Base-by-base conservation (phyloP, 2,113 vertebrate genomes). In the Pelmatolapia mariae region DNA sequence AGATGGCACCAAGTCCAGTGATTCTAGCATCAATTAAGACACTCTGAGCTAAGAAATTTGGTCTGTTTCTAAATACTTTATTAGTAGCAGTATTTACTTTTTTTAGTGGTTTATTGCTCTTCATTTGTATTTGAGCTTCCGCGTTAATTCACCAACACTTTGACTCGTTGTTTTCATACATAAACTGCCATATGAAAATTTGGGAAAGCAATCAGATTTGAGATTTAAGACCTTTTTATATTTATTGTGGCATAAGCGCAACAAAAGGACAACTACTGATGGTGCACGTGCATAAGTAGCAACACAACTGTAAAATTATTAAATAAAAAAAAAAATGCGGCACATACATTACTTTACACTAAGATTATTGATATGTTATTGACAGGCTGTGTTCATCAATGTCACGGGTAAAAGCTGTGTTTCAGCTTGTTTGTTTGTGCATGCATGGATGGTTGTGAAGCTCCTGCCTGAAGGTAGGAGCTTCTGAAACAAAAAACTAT, bases 211-310 rank as follows among this genome's bases (percentile, higher is more conserved):
- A 83, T 5, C 43, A 12, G 4, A 78, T 78, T 19, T 0, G 18
- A 78, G 43, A 31, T 50, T 50, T 18, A 50, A 50, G 71, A 76
- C 24, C 43, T 78, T 73, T 68, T 16, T 45, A 45, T 31, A 78
- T 78, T 78, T 50, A 31, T 18, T 31, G 29, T 76, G 43, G 10
- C 57, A 18, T 19, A 76, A 76, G 43, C 19, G 10, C 43, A 78
- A 50, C 15, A 19, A 78, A 78, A 78, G 1, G 43, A 4, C 24
- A 47, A 19, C 24, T 31, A 4, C 16, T 50, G 43, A 19, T 29
- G 24, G 43, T 31, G 71, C 24, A 31, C 4, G 4, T 10, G 26
- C 24, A 78, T 78, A 47, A 76, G 71, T 50, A 50, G 71, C 10
- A 29, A 50, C 10, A 50, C 24, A 78, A 50, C 16, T 50, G 26